A percentile compares a stretch with the other conserved stretches of the same genome.
phyloP scores from a whole-genome alignment of 2,113 vertebrate species.

The Halichoeres trimaculatus region DNA sequence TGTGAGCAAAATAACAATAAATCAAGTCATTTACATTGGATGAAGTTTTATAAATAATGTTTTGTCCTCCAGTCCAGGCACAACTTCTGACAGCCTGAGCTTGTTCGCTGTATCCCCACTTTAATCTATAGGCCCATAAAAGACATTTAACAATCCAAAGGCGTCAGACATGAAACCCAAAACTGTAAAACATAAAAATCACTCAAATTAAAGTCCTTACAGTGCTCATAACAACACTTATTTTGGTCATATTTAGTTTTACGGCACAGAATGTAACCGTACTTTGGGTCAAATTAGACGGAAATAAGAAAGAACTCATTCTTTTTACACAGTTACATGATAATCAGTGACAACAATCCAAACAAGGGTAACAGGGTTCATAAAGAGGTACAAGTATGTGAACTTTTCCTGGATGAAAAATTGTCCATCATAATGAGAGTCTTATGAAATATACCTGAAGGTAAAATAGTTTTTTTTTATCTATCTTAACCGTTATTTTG shows the following conservation, averaged over 20 bases:
- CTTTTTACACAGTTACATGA: neutral
- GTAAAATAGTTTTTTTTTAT: too few species aligned
- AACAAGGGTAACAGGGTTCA: neutral
- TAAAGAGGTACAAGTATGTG: too few species aligned
- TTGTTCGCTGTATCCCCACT: neutral
- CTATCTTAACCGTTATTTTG: too few species aligned
- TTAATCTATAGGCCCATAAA: neutral
- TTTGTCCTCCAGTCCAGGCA: neutral
- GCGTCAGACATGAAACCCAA: neutral
- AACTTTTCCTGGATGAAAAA: too few species aligned
- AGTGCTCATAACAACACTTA: neutral
- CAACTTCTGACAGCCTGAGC: neutral
- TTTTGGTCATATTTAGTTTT: neutral
- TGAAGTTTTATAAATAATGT: constrained; percentile 10
- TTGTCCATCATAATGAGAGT: too few species aligned
- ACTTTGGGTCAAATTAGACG: neutral
- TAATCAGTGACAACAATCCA: neutral
- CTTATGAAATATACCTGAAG: too few species aligned
- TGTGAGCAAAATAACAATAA: too few species aligned
- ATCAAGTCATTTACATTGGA: neutral
- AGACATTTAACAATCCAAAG: neutral
- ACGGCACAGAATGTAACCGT: neutral
- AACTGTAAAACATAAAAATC: constrained; percentile 1
- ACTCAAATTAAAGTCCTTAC: neutral
- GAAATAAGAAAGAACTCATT: neutral